Conservation (phyloP, 2,113 vertebrate species). For the Protomyctophum bolini region DNA sequence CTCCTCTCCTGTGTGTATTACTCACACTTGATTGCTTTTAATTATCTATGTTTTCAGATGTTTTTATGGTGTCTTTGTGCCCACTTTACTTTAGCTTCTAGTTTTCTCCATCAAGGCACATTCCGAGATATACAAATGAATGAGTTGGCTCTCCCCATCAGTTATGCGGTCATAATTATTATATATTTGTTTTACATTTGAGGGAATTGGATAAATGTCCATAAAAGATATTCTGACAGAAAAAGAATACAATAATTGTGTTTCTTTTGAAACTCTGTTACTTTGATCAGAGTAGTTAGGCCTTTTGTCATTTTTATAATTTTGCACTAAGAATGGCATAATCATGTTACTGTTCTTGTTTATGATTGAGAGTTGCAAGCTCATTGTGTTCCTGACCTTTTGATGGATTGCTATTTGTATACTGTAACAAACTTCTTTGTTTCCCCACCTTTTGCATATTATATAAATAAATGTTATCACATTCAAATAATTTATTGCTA, state of each 20-base stretch:
- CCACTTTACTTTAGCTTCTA: slow-evolving; percentile 28
- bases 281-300: slow-evolving; percentile 39
- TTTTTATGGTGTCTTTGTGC: slow-evolving; percentile 18
- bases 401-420: slow-evolving; percentile 66
- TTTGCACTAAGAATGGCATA: slow-evolving; percentile 81
- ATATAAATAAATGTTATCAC: slow-evolving; percentile 72
- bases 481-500: slow-evolving; percentile 89
- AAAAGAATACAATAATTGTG: slow-evolving; percentile 15
- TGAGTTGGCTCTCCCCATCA: slow-evolving; percentile 17
- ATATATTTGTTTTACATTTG: slow-evolving; percentile 46
- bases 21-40: background rate
- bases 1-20: background rate
- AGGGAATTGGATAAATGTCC: slow-evolving; percentile 46
- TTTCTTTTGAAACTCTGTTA: slow-evolving; percentile 13
- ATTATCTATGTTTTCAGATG: background rate
- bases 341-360: slow-evolving; percentile 74
- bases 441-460: slow-evolving; percentile 67
- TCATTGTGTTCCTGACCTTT: slow-evolving; percentile 60
- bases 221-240: slow-evolving; percentile 20
- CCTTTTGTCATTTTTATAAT: slow-evolving; percentile 57
- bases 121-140: slow-evolving; percentile 57
- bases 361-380: slow-evolving; percentile 61
- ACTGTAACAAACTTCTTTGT: slow-evolving; percentile 71
- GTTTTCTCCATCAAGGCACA: slow-evolving; percentile 61
- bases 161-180: slow-evolving; percentile 42